phyloP scores from a whole-genome alignment of 2,113 vertebrate species.

The Lophura nycthemera region DNA sequence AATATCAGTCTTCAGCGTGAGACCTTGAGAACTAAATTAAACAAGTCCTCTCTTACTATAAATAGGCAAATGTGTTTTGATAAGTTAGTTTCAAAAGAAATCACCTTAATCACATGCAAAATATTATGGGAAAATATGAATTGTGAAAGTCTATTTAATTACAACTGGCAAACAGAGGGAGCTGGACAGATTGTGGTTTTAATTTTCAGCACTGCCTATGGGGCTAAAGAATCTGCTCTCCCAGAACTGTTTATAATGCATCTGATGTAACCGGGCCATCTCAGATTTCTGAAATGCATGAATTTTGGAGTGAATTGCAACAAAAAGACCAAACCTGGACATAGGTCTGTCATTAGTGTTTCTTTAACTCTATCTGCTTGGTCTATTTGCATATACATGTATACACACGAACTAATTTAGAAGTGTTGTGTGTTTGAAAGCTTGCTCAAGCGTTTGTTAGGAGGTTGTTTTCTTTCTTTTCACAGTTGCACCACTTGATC shows the following conservation, averaged over 20 bases:
- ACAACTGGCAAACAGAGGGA: not conserved
- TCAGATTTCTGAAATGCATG: not conserved
- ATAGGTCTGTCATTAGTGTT: not conserved
- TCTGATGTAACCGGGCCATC: not conserved
- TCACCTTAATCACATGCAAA: not conserved
- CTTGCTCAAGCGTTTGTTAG: not conserved
- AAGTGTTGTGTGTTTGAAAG: not conserved
- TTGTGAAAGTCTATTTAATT: conserved; percentile 8
- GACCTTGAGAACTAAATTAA: not conserved
- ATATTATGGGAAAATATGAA: not conserved
- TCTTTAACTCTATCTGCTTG: not conserved
- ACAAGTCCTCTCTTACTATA: not conserved
- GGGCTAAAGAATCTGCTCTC: not conserved
- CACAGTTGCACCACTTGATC: not conserved
- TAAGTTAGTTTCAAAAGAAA: not conserved
- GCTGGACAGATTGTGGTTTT: conserved; percentile 61
- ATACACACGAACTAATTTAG: not conserved
- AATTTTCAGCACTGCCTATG: conserved; percentile 20
- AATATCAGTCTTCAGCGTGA: not conserved
- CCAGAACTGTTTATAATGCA: not conserved
- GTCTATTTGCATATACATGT: not conserved
- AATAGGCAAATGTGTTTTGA: not conserved
- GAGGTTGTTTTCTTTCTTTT: not conserved
- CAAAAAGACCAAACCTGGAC: not conserved
- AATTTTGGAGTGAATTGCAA: not conserved